Evolutionary conservation across 1,140 invertebrate species (phyloP), one percentile per base, ranked within the genome.

Genomic region (Macrosteles quadrilineatus): DNA sequence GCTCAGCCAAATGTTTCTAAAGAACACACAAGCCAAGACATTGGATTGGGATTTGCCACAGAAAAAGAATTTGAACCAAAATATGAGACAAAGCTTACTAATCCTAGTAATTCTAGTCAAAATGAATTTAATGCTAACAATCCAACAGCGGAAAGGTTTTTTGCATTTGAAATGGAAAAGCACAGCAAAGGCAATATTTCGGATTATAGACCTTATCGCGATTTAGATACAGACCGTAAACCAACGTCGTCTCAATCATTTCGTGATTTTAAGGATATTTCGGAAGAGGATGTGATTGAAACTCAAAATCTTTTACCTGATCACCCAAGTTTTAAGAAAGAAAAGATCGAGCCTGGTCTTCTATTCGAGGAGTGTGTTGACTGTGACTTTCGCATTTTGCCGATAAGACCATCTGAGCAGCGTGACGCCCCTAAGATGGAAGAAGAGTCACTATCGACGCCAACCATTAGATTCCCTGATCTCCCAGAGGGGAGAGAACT

Each of bases 401-500:
- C 63, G 6, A 27, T 66, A 17, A 2, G 36, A 6, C 62, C 62
- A 11, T 43, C 62, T 14, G 62, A 64, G 11, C 36, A 64, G n/a
- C 23, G 40, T 45, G 21, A 2, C n/a, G 9, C 40, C 17, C 23
- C 32, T 2, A 19, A 27, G 2, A 12, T 14, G 11, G 40, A 66
- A 45, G 31, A 63, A 63, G 63, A 66, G 36, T 11, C 63, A 6
- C 23, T 69, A 6, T 36, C 68, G 19, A n/a, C 30, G 31, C 36
- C 57, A n/a, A 69, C 11, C 14, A 64, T 69, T 17, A 32, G 62
- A 31, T 69, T 69, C 27, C 23, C 59, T 4, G 57, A 69, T 0
- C 29, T 69, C 4, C 68, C 68, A 12, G 57, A 62, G 27, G 68
- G 59, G 29, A 62, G 62, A 4, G 45, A 62, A 30, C 23, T 69